Evolutionary conservation across 2,888 invertebrate species (phyloP).

Genomic region (Rhorus exstirpatorius): DNA sequence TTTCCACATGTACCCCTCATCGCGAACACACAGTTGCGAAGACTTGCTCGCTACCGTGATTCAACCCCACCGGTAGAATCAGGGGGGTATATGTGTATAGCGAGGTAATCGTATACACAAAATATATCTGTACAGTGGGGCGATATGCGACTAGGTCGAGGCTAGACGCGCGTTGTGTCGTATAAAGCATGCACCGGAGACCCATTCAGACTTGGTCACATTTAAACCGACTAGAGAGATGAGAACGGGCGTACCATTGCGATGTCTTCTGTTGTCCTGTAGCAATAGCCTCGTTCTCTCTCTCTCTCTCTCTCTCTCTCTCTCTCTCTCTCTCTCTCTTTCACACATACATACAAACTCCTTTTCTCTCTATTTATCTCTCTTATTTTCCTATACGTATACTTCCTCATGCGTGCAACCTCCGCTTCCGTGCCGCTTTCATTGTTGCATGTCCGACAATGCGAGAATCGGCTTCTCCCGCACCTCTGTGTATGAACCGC

Average conservation of each 20-base stretch:
- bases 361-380: not conserved
- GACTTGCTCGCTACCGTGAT: slow-evolving; percentile 42
- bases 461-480: slow-evolving; percentile 19
- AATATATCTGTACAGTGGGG: not conserved
- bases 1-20: not conserved
- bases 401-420: slow-evolving; percentile 20
- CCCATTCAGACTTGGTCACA: slow-evolving; percentile 55
- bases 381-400: no score
- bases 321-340: slow-evolving; percentile 11
- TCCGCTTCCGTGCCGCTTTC: slow-evolving; percentile 13
- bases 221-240: slow-evolving; percentile 34
- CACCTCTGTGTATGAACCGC: not conserved
- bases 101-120: not conserved
- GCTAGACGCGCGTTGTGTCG: slow-evolving; percentile 13
- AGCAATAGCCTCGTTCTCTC: slow-evolving; percentile 6
- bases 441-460: slow-evolving; percentile 27
- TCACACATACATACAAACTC: no score
- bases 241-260: slow-evolving; percentile 32
- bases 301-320: not conserved
- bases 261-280: slow-evolving; percentile 26
- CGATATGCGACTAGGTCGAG: slow-evolving; percentile 48
- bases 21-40: slow-evolving; percentile 36
- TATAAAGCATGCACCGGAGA: slow-evolving; percentile 56
- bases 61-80: slow-evolving; percentile 17
- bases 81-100: no score